Evolutionary conservation across 2,113 vertebrate species (phyloP).

Genomic region (Vanacampus margaritifer): DNA sequence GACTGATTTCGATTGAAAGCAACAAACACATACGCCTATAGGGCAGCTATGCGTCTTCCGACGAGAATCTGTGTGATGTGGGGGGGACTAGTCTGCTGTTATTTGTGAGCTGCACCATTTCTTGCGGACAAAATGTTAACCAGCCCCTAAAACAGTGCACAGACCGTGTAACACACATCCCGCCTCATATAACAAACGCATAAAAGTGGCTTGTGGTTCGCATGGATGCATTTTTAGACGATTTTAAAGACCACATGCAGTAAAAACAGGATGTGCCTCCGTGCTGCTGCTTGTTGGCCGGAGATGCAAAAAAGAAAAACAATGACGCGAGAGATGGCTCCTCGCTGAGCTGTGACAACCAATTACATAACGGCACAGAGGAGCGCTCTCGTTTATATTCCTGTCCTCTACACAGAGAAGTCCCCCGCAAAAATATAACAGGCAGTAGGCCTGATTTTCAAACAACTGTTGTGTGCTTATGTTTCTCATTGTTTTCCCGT

Average conservation of each 20-base stretch:
- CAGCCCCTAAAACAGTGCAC: background rate
- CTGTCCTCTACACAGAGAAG: conserved; percentile 42
- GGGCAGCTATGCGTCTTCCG: background rate
- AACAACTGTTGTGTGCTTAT: background rate
- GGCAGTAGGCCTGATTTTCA: background rate
- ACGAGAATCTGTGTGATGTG: background rate
- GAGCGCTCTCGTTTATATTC: conserved; percentile 51
- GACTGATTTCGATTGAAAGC: background rate
- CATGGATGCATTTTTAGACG: conserved; percentile 43
- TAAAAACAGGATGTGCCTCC: conserved; percentile 50
- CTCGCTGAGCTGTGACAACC: conserved; percentile 57
- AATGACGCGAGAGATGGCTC: conserved; percentile 61
- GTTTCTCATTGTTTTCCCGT: conserved; percentile 25
- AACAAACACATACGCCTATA: background rate
- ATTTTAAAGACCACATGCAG: conserved; percentile 53
- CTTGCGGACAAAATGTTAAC: background rate
- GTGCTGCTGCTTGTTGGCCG: conserved; percentile 39
- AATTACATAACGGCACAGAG: conserved; percentile 69
- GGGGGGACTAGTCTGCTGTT: background rate
- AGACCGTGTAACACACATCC: rapidly evolving
- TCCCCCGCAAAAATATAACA: conserved; percentile 1
- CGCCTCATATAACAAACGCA: background rate
- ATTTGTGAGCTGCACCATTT: conserved; percentile 7
- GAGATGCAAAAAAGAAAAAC: conserved; percentile 36
- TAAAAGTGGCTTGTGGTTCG: background rate